Conservation (phyloP, 2,113 vertebrate genomes). For the Oryzias javanicus region DNA sequence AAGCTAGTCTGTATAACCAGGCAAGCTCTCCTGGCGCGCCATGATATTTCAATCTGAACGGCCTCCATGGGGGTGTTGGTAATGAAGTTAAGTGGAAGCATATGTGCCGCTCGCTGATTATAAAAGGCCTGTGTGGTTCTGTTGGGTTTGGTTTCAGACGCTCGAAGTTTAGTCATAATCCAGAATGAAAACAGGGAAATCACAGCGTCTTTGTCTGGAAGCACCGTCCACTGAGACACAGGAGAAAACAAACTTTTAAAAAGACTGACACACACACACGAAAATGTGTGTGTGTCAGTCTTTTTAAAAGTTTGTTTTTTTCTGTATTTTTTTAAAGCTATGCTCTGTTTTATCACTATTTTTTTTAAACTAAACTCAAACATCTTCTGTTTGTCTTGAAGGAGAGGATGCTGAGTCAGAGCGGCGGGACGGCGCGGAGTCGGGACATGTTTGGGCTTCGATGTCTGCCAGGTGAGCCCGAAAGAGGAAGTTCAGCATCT, state of each 20-base stretch:
- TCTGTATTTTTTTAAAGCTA: too few species aligned
- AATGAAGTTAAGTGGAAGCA: conserved; percentile 68
- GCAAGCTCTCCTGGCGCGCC: too few species aligned
- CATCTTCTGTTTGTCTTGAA: conserved; percentile 24
- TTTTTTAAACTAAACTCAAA: neutral
- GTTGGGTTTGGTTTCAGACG: conserved; percentile 28
- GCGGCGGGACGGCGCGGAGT: conserved; percentile 54
- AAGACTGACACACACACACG: too few species aligned
- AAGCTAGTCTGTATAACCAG: conserved; percentile 4
- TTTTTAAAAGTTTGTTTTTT: too few species aligned
- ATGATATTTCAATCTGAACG: conserved; percentile 10
- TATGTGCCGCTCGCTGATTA: conserved; percentile 58
- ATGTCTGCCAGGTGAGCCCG: conserved; percentile 74
- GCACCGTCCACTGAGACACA: too few species aligned
- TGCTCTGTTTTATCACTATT: neutral
- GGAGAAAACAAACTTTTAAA: too few species aligned
- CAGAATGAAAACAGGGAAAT: too few species aligned
- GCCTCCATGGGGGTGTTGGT: conserved; percentile 26
- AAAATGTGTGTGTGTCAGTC: too few species aligned
- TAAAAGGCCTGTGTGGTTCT: conserved; percentile 46
- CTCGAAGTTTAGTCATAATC: too few species aligned
- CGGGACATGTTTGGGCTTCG: conserved; percentile 75
- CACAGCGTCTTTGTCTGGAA: too few species aligned
- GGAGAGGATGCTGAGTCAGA: conserved; percentile 79
- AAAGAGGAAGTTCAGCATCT: too few species aligned